phyloP scores from a whole-genome alignment of 2,797 vertebrate genomes.

The Mus minutoides region DNA sequence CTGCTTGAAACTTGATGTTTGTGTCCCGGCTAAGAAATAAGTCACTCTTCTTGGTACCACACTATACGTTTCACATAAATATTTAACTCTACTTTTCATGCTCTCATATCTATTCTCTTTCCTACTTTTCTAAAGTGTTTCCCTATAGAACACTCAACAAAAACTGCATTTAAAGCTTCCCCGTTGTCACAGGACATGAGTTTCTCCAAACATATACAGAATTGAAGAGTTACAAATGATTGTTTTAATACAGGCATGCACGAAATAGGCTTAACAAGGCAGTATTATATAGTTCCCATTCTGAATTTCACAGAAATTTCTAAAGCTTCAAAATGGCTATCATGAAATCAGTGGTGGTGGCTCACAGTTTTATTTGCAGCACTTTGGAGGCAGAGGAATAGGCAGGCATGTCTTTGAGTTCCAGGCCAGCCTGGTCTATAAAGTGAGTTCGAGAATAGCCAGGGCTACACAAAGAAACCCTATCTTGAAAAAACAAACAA shows the following conservation, averaged over 20 bases:
- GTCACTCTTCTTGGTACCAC: background rate
- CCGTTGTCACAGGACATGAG: background rate
- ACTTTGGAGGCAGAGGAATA: background rate
- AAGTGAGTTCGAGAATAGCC: background rate
- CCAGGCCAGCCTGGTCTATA: background rate
- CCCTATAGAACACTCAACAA: background rate
- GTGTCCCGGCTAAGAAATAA: background rate
- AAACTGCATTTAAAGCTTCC: background rate
- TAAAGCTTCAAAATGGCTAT: constrained; percentile 21
- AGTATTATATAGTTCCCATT: background rate
- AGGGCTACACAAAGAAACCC: background rate
- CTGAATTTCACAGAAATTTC: background rate
- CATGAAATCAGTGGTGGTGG: background rate
- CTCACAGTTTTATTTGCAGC: background rate
- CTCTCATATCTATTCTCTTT: background rate
- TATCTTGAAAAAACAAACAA: background rate
- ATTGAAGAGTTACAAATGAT: background rate
- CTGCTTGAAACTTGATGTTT: background rate
- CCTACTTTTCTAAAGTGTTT: too few relatives aligned
- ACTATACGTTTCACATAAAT: background rate
- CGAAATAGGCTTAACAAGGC: constrained; percentile 21
- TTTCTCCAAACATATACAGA: background rate
- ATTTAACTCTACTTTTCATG: background rate
- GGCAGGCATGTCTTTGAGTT: background rate
- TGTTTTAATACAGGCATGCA: background rate